A percentile compares a stretch with the other conserved stretches of the same genome.
Evolutionary conservation across 2,888 invertebrate genomes (phyloP).

Genomic region (Pyrochroa serraticornis): DNA sequence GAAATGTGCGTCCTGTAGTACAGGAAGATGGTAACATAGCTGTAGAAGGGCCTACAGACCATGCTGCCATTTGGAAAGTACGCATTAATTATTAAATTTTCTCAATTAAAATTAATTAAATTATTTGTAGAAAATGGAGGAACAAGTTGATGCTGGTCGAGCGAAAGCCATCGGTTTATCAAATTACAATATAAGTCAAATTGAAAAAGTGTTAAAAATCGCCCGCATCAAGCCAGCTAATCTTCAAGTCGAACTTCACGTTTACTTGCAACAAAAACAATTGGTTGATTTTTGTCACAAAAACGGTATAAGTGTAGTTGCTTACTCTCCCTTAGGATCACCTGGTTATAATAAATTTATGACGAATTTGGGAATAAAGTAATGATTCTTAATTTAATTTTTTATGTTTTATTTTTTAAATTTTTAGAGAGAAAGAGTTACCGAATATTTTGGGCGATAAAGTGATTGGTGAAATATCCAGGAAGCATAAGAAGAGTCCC

Average conservation of each 20-base stretch:
- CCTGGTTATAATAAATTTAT: slow-evolving; percentile 56
- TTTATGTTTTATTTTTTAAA: too few species aligned
- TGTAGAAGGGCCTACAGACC: slow-evolving; percentile 48
- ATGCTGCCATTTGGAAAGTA: slow-evolving; percentile 37
- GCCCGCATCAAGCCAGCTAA: slow-evolving; percentile 66
- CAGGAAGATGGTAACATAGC: neutral
- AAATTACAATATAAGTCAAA: slow-evolving; percentile 76
- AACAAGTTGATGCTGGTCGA: slow-evolving; percentile 69
- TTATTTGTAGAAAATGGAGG: slow-evolving; percentile 64
- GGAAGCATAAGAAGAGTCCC: slow-evolving; percentile 55
- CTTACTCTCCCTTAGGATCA: slow-evolving; percentile 60
- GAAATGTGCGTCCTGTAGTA: neutral
- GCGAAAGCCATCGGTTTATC: slow-evolving; percentile 82
- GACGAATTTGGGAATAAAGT: neutral
- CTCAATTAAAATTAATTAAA: neutral
- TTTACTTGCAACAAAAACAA: slow-evolving; percentile 57
- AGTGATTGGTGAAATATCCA: slow-evolving; percentile 52
- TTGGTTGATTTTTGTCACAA: slow-evolving; percentile 43
- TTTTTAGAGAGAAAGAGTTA: slow-evolving; percentile 17
- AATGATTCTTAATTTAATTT: too few species aligned
- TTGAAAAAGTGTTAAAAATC: slow-evolving; percentile 65
- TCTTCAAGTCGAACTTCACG: slow-evolving; percentile 70
- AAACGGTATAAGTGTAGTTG: slow-evolving; percentile 58
- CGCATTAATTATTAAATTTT: neutral
- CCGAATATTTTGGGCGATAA: slow-evolving; percentile 45